Base-by-base conservation (phyloP, 1,140 invertebrate species). In the Leptopilina boulardi region DNA sequence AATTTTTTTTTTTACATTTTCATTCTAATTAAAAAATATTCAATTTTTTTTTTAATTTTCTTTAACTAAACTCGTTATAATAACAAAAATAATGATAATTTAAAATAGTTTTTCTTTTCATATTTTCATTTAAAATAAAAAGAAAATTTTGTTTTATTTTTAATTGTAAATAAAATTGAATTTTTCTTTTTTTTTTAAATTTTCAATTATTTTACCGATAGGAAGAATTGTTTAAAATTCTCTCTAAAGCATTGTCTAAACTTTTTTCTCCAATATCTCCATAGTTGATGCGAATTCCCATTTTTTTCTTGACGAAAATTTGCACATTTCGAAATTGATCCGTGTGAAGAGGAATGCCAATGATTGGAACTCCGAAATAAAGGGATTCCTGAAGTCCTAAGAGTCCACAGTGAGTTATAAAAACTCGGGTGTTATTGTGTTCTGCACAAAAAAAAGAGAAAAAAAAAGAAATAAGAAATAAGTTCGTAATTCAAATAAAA, bases 351-450 rank as follows among this genome's bases (percentile, higher is more conserved):
- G 94, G 94, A 71, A 94, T 89, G 30, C 91, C 92, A 72, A 95
- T 85, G 34, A 94, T 89, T 0, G 94, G 94, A 8, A 93, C 92
- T 6, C 90, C 92, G 42, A 90, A 91, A 38, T 92, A 90, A 11
- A 94, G 80, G 0, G 93, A 91, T 85, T 95, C 94, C 78, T 92
- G 89, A 1, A 91, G 87, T 30, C 93, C 93, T 8, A 94, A 88
- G 11, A 93, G 87, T 0, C 94, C 94, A 54, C 94, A 93, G 79
- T 94, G 93, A 10, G 92, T 93, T 23, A 95, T 92, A 80, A 95
- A 95, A 2, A 93, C 76, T 81, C 92, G 91, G 0, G 91, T 84
- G 59, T 93, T 92, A 0, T 56, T 74, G 47, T 74, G 73, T 26
- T 30, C 73, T 74, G 23, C n/a, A n/a, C n/a, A n/a, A n/a, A n/a